A percentile compares a stretch with the other conserved stretches of the same genome.
Conservation (phyloP, 2,888 invertebrate species). For the Oscheius myriophilus region DNA sequence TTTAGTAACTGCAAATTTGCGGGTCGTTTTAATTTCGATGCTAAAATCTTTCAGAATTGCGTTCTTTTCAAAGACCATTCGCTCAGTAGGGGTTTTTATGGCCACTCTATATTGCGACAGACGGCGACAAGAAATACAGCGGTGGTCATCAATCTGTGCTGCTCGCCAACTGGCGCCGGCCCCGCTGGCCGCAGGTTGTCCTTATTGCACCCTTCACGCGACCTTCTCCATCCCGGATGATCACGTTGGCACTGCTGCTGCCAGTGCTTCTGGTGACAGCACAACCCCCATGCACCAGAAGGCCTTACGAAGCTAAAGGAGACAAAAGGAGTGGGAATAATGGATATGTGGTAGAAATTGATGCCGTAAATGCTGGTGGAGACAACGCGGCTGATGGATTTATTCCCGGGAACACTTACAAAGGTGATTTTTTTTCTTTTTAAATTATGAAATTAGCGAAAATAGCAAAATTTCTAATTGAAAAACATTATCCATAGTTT, state of each 20-base stretch:
- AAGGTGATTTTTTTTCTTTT: too few species aligned
- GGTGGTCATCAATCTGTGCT: slow-evolving; percentile 18
- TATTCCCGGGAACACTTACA: slow-evolving; percentile 64
- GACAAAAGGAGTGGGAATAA: slow-evolving; percentile 62
- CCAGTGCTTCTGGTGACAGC: slow-evolving; percentile 1
- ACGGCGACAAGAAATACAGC: slow-evolving; percentile 20
- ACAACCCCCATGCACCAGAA: slow-evolving; percentile 37
- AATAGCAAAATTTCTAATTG: neutral
- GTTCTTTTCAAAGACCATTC: too few species aligned
- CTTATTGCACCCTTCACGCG: slow-evolving; percentile 6
- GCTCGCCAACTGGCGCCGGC: slow-evolving; percentile 13
- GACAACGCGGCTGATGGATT: slow-evolving; percentile 52
- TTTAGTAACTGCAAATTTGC: too few species aligned
- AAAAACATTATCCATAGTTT: too few species aligned
- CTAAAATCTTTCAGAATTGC: too few species aligned
- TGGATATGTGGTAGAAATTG: slow-evolving; percentile 65
- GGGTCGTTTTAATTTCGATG: too few species aligned
- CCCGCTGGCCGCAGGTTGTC: slow-evolving; percentile 12
- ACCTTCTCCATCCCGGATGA: slow-evolving; percentile 6
- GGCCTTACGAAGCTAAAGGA: slow-evolving; percentile 57
- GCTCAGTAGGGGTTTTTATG: too few species aligned
- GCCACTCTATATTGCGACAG: too few species aligned
- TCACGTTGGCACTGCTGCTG: neutral
- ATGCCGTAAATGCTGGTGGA: slow-evolving; percentile 38
- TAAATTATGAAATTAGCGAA: neutral